Evolutionary conservation across 2,797 vertebrate genomes (phyloP), one percentile per base, ranked within the genome.

Genomic region (Onychomys arenicola): DNA sequence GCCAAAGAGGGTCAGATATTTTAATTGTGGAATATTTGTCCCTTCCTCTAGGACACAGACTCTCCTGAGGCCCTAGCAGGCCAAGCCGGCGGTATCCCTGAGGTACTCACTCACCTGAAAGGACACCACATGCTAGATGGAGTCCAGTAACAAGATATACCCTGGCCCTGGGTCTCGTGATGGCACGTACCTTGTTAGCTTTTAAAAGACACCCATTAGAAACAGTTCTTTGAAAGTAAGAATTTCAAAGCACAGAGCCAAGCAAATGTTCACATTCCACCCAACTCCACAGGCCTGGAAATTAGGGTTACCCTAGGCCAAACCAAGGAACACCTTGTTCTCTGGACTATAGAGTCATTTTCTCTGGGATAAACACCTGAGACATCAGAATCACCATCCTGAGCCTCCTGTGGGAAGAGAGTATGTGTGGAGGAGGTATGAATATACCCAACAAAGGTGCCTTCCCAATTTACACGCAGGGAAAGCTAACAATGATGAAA

Each of bases 401-500:
- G 10, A 91, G 43, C 16, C 17, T 69, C 61, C 25, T 59, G 40
- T 10, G 57, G 8, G 43, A 90, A 40, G 84, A 46, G 49, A 32
- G 55, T 78, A 37, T 61, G 14, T 67, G 23, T 49, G 59, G 21
- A 93, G 63, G 21, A 91, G 52, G 59, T 80, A 5, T 61, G 46
- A 61, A n/a, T 75, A 3, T 75, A 19, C 12, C 63, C 43, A 71
- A 71, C 37, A 32, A 94, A 89, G 43, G 0, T 52, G 81, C 69
- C 37, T 91, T 91, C 57, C 43, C 82, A 80, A 34, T 71, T 69
- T 52, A 55, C 5, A 82, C 2, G 52, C 0, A 95, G 27, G 78
- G 52, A 95, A 93, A 87, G 29, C n/a, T 55, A 94, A 92, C 43
- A 55, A 59, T 87, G 59, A 92, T 85, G 29, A 86, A 80, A 77